phyloP scores from a whole-genome alignment of 2,113 vertebrate genomes.

The Amblyopsis rosae region DNA sequence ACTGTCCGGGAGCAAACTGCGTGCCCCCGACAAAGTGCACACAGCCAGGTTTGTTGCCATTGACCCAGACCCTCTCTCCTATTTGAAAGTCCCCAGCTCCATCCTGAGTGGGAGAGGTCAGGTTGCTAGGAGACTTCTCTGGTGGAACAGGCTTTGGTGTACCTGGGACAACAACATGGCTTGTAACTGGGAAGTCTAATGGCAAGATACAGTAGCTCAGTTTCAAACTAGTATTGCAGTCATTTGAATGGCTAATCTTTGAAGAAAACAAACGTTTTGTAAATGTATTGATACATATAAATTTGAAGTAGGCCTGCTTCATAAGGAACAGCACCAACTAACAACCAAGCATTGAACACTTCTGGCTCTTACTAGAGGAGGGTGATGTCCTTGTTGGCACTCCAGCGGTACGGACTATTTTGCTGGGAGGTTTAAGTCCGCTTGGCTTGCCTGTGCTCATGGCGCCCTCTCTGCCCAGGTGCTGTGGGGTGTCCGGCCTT shows the following conservation, averaged over 20 bases:
- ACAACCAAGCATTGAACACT: neutral
- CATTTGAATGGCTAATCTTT: neutral
- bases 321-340: neutral
- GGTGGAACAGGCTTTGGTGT: conserved; percentile 74
- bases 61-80: conserved; percentile 94
- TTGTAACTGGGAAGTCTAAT: neutral
- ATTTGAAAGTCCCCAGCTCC: conserved; percentile 84
- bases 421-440: conserved; percentile 91
- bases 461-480: conserved; percentile 52
- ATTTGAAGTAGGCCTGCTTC: neutral
- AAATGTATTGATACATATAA: neutral
- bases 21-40: conserved; percentile 92
- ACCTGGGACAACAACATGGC: conserved; percentile 51
- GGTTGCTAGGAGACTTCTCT: conserved; percentile 56
- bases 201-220: neutral
- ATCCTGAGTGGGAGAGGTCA: conserved; percentile 73
- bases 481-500: conserved; percentile 30
- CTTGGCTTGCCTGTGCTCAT: conserved; percentile 89
- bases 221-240: neutral
- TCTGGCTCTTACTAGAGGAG: conserved; percentile 74
- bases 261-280: neutral
- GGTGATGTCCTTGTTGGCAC: conserved; percentile 76
- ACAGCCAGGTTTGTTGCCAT: conserved; percentile 92
- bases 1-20: conserved; percentile 94
- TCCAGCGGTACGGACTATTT: conserved; percentile 83